Conservation (phyloP, 2,113 vertebrate species). For the Calonectris borealis region DNA sequence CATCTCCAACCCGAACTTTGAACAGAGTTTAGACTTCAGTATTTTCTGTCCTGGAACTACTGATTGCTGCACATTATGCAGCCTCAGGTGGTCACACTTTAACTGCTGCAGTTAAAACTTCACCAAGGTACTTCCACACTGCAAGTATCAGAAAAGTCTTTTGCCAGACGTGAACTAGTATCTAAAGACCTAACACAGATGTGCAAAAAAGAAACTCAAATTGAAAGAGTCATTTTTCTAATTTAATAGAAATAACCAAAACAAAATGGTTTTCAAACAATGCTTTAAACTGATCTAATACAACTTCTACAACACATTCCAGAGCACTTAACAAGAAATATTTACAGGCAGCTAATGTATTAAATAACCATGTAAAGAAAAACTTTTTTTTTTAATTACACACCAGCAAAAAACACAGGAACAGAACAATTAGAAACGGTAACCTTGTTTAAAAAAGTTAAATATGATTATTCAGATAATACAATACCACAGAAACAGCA, state of each 20-base stretch:
- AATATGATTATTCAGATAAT: slow-evolving; percentile 76
- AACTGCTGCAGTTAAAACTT: not conserved
- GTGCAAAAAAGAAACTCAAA: slow-evolving; percentile 55
- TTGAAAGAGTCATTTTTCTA: slow-evolving; percentile 71
- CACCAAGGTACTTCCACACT: not conserved
- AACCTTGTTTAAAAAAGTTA: slow-evolving; percentile 67
- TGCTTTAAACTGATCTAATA: slow-evolving; percentile 75
- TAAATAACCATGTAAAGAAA: slow-evolving; percentile 79
- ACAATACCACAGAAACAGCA: slow-evolving; percentile 82
- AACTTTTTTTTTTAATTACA: slow-evolving; percentile 71
- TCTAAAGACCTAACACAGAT: not conserved
- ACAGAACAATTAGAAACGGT: slow-evolving; percentile 72
- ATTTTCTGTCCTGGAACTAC: not conserved
- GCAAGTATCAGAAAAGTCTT: not conserved
- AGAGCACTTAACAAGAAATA: slow-evolving; percentile 81
- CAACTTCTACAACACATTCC: slow-evolving; percentile 82
- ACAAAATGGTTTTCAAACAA: slow-evolving; percentile 78
- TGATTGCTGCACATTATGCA: accelerated
- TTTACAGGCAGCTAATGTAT: slow-evolving; percentile 79
- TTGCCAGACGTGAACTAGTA: accelerated
- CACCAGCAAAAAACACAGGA: slow-evolving; percentile 77
- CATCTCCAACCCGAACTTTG: not conserved
- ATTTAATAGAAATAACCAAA: slow-evolving; percentile 85
- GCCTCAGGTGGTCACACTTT: not conserved
- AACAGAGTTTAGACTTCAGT: not conserved